Conservation (phyloP, 2,113 vertebrate genomes). For the human (Homo sapiens) region GRCh38 chr15:33537001-33537500, state of each 20-base stretch:
- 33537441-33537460: not conserved
- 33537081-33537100: not conserved
- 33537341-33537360: not conserved
- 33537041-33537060: not conserved
- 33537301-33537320: not conserved
- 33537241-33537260: not conserved
- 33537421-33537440: not conserved
- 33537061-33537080: constrained; percentile 4
- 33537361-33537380: not conserved
- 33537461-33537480: not conserved
- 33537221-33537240: not conserved
- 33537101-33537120: not conserved
- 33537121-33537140: not conserved
- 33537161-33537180: not conserved
- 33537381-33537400: not conserved
- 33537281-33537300: not conserved
- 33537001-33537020: not conserved
- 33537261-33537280: not conserved
- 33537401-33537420: not conserved
- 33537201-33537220: not conserved
- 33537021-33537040: not conserved
- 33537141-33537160: not conserved
- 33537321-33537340: not conserved
- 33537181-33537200: not conserved
- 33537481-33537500: not conserved